Evolutionary conservation across 2,888 invertebrate species (phyloP), one percentile per base, ranked within the genome.

Genomic region (Ophion ellenae): DNA sequence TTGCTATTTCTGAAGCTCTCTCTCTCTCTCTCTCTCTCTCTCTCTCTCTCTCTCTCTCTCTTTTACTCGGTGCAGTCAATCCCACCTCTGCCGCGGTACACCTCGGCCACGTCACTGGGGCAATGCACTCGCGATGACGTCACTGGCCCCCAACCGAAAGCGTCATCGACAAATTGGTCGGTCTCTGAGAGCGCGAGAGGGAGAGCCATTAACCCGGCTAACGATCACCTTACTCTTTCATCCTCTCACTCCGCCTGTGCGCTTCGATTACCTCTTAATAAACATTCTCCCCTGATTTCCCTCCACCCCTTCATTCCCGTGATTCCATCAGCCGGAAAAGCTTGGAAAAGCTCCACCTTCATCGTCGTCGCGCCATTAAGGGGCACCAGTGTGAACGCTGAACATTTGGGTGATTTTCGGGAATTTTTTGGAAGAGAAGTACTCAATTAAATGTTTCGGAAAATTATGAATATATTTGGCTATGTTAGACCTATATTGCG

Each of bases 101-200:
- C 88, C 88, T 87, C 89, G 83, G 17, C 89, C 91, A 92, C 93
- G 92, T 92, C 92, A 92, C 90, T 89, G 90, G 92, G 90, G 92
- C 93, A 93, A 91, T 92, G 93, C 92, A 92, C 93, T 91, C 88
- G 70, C 89, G 85, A 89, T 92, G 92, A 92, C 91, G 92, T 93
- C 92, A 93, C 92, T 89, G 87, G 89, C 90, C 82, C 77, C 81
- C 85, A 83, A 90, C 89, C 90, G 83, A 88, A 89, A 90, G 90
- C 93, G 92, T 92, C 93, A 93, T 93, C 92, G 93, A 93, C 92
- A 92, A 92, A 92, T 93, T 91, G 90, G 92, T 81, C 47, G 74
- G 70, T 64, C 80, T 76, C 64, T 45, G 36, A 53, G 57, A 61
- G 84, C 53, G 14, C 14, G 53, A 53, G 53, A 36, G 53, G 91